Evolutionary conservation across 2,797 vertebrate genomes (phyloP), one percentile per base, ranked within the genome.

Genomic region (Hephaestus fuliginosus): DNA sequence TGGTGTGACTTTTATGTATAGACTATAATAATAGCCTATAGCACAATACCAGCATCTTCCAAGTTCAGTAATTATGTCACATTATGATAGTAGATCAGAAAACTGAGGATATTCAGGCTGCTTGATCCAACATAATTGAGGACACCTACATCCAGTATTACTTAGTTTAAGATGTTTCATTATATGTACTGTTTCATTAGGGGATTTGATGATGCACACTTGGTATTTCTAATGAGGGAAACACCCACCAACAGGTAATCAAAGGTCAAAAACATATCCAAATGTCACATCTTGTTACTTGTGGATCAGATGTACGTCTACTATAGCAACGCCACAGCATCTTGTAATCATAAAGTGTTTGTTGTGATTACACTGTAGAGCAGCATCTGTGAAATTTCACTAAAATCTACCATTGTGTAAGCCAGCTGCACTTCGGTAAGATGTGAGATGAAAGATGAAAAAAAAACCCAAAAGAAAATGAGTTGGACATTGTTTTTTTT

Each of bases 401-500:
- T 10, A 63, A 62, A 79, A 39, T n/a, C 43, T 22, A 20, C 66
- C 4, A 20, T 48, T 22, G 64, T 51, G n/a, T 65, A 53, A 62
- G 48, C 28, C 55, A 67, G 61, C 62, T 46, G 22, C 12, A 33
- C 41, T 55, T 7, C 25, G 71, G 63, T 17, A 43, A 39, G 46
- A 36, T 68, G 14, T 30, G 25, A 61, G 61, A 41, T 52, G 84
- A 74, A 60, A 64, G 41, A 43, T 1, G 4, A 10, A 8, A 39
- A 33, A 67, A 33, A 49, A 66, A 60, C 71, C 25, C n/a, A 49
- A 70, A 71, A 86, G 28, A 69, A 86, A 89, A 86, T 61, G 48
- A 85, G 75, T 81, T 70, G 51, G 17, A 73, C 56, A 53, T 78
- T 81, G 57, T 53, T 84, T 81, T 80, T 83, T 61, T 81, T 80